Evolutionary conservation across 2,113 vertebrate species (phyloP), one percentile per base, ranked within the genome.

Genomic region (Anolis carolinensis): DNA sequence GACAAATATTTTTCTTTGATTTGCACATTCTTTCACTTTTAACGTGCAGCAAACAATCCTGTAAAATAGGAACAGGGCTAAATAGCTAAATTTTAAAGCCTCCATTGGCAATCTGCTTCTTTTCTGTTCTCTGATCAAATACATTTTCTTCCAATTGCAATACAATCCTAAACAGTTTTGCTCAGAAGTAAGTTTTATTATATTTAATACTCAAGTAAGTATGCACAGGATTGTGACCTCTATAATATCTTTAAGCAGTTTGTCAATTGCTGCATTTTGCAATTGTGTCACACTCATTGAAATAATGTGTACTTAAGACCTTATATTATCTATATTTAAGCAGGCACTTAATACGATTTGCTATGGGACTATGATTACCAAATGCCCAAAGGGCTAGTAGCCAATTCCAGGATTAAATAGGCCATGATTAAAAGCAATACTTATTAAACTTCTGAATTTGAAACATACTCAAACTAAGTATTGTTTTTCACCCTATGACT

Each of bases 1-100:
- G 68, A 72, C 21, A 83, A 83, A 73, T 52, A 82, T 83, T 79
- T 83, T 78, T 80, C 84, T 86, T 86, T 86, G 74, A 65, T 86
- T 73, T 80, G 36, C 21, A 63, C 55, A 81, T 86, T 86, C 52
- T 65, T 81, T 86, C 39, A 50, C 63, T 80, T 84, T 86, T 80
- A 80, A 63, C 55, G 63, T 86, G 78, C 30, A 62, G 70, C 63
- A 71, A 81, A 80, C 68, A 79, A 25, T 72, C 77, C 52, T 34
- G 36, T 73, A 77, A 86, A 72, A 71, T 44, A 86, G 70, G 32
- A 74, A 65, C 44, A 2, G 20, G 30, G 59, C 20, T 48, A 50
- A 23, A 77, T 14, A 27, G 30, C 44, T 36, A 62, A 23, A 86
- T 72, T 44, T 86, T 72, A 79, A 79, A 79, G 25, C 84, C 27